Percentiles rank a stretch among this genome's conserved stretches.
Evolutionary conservation across 2,888 invertebrate genomes (phyloP).

Genomic region (Cepaea hortensis): DNA sequence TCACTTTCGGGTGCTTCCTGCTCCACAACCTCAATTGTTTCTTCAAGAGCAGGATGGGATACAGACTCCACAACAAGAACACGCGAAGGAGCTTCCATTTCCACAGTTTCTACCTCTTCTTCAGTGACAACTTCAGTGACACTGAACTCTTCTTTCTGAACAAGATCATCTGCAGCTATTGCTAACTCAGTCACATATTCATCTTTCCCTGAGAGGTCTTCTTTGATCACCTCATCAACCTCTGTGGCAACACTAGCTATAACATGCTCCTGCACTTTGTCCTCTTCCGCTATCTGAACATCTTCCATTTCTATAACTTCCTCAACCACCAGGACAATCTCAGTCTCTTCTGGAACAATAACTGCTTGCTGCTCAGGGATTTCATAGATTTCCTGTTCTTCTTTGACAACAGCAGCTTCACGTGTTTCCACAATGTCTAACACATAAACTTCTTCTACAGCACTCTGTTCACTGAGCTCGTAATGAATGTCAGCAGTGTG

Average conservation of each 20-base stretch:
- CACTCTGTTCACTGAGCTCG: constrained; percentile 1
- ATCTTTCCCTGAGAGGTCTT: constrained; percentile 8
- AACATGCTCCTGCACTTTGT: neutral
- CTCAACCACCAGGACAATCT: neutral
- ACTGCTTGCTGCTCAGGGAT: constrained; percentile 13
- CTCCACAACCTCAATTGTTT: constrained; percentile 16
- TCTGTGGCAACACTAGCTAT: constrained; percentile 4
- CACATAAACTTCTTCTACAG: constrained; percentile 25
- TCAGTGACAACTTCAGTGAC: neutral
- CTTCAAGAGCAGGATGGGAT: neutral
- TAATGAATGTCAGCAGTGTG: constrained; percentile 11
- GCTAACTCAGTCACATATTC: neutral
- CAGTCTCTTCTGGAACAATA: neutral
- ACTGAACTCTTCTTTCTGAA: neutral
- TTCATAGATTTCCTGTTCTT: constrained; percentile 19
- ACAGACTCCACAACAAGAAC: constrained; percentile 11
- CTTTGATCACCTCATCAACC: constrained; percentile 19
- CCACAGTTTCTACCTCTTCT: neutral
- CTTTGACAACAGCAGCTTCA: constrained; percentile 28
- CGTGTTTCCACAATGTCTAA: constrained; percentile 30
- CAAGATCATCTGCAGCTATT: constrained; percentile 1
- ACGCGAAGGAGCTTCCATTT: neutral
- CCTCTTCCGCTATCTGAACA: neutral
- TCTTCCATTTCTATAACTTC: neutral
- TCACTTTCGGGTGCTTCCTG: neutral